Base-by-base conservation (phyloP, 2,113 vertebrate species). In the Sander lucioperca region DNA sequence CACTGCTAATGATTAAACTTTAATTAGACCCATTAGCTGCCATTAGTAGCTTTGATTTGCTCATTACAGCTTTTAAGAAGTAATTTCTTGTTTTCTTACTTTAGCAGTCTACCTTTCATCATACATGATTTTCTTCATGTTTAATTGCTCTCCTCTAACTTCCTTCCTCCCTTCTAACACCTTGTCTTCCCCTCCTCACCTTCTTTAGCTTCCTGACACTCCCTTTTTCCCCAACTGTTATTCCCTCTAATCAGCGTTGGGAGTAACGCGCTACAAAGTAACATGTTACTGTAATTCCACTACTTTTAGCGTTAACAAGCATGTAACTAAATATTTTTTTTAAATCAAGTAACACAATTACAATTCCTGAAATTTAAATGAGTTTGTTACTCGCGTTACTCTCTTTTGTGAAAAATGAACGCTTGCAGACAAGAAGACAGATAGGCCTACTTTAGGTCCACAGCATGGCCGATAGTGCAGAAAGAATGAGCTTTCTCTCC, bases 21-120 rank as follows among this genome's bases (percentile, higher is more conserved):
- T 87, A 86, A 86, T 86, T 74, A 72, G 67, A 65, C 23, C 47
- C 21, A 47, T 67, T 43, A 56, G 56, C 80, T 89, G 16, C 25
- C 25, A 27, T 65, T 61, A 48, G 33, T 80, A 71, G 30, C 43
- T 56, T 50, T 70, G 13, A 57, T n/a, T 68, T 10, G 3, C 21
- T 74, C 48, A 30, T 85, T 77, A 67, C 45, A 47, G 53, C n/a
- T 69, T 80, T 71, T 59, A 73, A 73, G 39, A 53, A 74, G 33
- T 36, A 15, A 66, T 69, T 61, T 67, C 57, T 76, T 53, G 21
- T 69, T 73, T 84, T 36, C 59, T 62, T 57, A 54, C 50, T 62
- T 66, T 15, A 64, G 16, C 19, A 57, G 30, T 45, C 48, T 30
- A 27, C 43, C 33, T 85, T 74, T 64, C 11, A 72, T 48, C 67